phyloP scores from a whole-genome alignment of 2,113 vertebrate species.

The Gobius niger region DNA sequence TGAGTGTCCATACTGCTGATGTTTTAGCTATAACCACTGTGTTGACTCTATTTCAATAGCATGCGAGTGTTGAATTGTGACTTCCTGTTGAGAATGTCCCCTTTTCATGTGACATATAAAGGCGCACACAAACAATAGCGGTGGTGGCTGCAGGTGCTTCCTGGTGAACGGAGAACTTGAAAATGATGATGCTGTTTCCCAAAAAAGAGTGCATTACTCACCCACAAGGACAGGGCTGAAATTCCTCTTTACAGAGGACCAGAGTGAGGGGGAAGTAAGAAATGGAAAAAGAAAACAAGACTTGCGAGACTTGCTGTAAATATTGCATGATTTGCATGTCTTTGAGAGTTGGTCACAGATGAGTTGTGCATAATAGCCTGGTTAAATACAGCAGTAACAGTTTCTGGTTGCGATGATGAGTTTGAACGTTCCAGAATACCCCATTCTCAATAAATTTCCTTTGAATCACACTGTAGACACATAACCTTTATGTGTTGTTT shows the following conservation, averaged over 20 bases:
- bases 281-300: not conserved
- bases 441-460: too few species aligned
- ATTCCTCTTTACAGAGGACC: constrained; percentile 20
- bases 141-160: constrained; percentile 67
- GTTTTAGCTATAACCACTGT: constrained; percentile 21
- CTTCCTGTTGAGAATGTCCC: constrained; percentile 68
- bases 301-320: not conserved
- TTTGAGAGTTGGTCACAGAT: not conserved
- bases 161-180: constrained; percentile 58
- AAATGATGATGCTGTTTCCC: constrained; percentile 58
- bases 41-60: constrained; percentile 13
- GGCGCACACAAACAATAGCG: constrained; percentile 63
- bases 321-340: not conserved
- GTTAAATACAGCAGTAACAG: not conserved
- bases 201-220: constrained; percentile 47
- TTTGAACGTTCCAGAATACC: too few species aligned
- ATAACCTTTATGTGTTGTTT: too few species aligned
- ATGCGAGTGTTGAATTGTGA: constrained; percentile 40
- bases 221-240: constrained; percentile 22
- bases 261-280: not conserved
- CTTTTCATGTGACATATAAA: constrained; percentile 63
- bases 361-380: not conserved
- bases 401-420: too few species aligned
- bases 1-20: not conserved
- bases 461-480: too few species aligned